These are phyloP conservation scores for Anagrus nilaparvatae DNA, from an alignment of 1,140 invertebrate genomes.

Conservation along the genomic window DNA sequence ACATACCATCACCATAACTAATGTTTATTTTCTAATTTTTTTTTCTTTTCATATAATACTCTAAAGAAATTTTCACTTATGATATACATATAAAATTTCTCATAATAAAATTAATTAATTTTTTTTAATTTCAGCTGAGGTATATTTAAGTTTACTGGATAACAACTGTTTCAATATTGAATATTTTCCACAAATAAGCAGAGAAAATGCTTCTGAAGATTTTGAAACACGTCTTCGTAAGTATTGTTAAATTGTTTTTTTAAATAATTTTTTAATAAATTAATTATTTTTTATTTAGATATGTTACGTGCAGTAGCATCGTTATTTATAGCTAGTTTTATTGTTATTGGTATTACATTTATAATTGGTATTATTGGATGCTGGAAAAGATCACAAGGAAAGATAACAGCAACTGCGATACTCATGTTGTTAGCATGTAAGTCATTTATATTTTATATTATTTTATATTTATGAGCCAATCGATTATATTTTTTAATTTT, in stretches of 20 bases:
- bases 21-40: too few relatives aligned
- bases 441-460: conserved; percentile 34
- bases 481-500: conserved; percentile 2
- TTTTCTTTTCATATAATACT: too few relatives aligned
- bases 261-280: too few relatives aligned
- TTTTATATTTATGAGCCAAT: conserved; percentile 8
- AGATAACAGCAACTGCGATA: conserved; percentile 86
- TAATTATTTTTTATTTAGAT: conserved; percentile 48
- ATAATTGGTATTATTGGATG: conserved; percentile 88
- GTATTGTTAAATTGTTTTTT: too few relatives aligned
- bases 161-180: conserved; percentile 91
- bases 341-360: conserved; percentile 83
- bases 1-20: too few relatives aligned
- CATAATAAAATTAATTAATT: not conserved
- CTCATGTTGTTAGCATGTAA: conserved; percentile 82
- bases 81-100: too few relatives aligned
- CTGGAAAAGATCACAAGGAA: conserved; percentile 84
- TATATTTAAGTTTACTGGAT: conserved; percentile 85
- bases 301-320: conserved; percentile 87
- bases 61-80: too few relatives aligned
- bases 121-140: conserved; percentile 57
- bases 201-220: conserved; percentile 66
- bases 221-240: conserved; percentile 75
- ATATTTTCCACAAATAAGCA: conserved; percentile 83
- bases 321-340: conserved; percentile 81